Conservation (phyloP, 2,113 vertebrate genomes). For the Xenopus laevis region DNA sequence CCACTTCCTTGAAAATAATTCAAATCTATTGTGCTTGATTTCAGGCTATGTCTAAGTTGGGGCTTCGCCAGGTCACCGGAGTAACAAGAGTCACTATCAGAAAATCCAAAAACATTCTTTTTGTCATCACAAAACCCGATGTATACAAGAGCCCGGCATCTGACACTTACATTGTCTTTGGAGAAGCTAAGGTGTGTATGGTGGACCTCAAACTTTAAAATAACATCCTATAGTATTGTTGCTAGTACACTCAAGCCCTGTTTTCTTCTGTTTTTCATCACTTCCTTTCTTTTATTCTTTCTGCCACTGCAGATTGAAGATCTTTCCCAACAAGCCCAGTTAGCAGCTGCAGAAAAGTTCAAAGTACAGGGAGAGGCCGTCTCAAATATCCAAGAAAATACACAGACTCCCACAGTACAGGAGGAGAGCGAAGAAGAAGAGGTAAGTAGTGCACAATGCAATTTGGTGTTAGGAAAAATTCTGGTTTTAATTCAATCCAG, state of each 20-base stretch:
- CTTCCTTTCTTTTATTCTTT: too few relatives aligned
- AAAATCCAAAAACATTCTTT: slow-evolving; percentile 98
- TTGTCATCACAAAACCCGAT: slow-evolving; percentile 97
- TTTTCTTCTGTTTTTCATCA: too few relatives aligned
- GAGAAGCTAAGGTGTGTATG: slow-evolving; percentile 86
- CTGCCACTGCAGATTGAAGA: slow-evolving; percentile 83
- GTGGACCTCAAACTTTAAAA: too few relatives aligned
- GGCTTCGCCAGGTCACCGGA: slow-evolving; percentile 94
- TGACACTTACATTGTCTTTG: slow-evolving; percentile 97
- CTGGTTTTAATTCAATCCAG: too few relatives aligned
- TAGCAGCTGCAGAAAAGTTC: slow-evolving; percentile 98
- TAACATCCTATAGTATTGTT: too few relatives aligned
- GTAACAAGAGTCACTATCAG: slow-evolving; percentile 97
- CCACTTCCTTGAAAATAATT: too few relatives aligned
- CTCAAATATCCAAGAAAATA: slow-evolving; percentile 96
- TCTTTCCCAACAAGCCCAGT: slow-evolving; percentile 94
- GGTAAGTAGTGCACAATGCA: slow-evolving; percentile 57
- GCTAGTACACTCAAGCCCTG: too few relatives aligned
- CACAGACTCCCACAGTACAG: slow-evolving; percentile 97
- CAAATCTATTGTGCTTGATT: too few relatives aligned
- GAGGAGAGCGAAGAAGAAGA: slow-evolving; percentile 98
- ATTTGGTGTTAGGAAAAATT: too few relatives aligned
- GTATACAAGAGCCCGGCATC: slow-evolving; percentile 98
- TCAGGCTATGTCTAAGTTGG: slow-evolving; percentile 96
- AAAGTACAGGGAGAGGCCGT: slow-evolving; percentile 96